These are phyloP conservation scores for Hippocampus comes DNA, from an alignment of 2,113 vertebrate genomes.

Conservation along the genomic window DNA sequence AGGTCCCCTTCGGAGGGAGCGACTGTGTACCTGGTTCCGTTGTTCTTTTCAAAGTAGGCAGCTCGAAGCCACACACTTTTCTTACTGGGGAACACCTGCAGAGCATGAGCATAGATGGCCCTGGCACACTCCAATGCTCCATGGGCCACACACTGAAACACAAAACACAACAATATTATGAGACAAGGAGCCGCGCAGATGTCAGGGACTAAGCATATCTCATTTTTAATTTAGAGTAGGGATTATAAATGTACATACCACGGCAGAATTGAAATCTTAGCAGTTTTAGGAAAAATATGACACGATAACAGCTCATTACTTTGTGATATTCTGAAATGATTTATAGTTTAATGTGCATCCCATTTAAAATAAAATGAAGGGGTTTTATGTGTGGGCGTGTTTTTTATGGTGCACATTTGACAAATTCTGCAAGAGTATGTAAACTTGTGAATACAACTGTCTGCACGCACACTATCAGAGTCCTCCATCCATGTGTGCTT, in stretches of 20 bases:
- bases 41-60: constrained; percentile 96
- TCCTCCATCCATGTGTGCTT: constrained; percentile 99
- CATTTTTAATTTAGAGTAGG: neutral
- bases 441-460: neutral
- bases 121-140: constrained; percentile 92
- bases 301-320: too few relatives aligned
- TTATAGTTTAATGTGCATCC: too few relatives aligned
- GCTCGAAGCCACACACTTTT: constrained; percentile 97
- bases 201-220: too few relatives aligned
- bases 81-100: constrained; percentile 97
- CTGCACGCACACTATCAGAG: constrained; percentile 83
- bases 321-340: too few relatives aligned
- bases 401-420: too few relatives aligned
- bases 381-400: too few relatives aligned
- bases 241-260: too few relatives aligned
- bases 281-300: too few relatives aligned
- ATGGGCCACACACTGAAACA: constrained; percentile 87
- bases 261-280: too few relatives aligned
- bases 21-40: constrained; percentile 84
- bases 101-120: constrained; percentile 92
- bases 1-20: neutral
- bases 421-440: neutral
- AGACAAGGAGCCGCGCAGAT: neutral
- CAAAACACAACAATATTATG: constrained; percentile 9
- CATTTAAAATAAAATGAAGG: too few relatives aligned